Base-by-base conservation (phyloP, 2,888 invertebrate genomes). In the Lagria hirta region DNA sequence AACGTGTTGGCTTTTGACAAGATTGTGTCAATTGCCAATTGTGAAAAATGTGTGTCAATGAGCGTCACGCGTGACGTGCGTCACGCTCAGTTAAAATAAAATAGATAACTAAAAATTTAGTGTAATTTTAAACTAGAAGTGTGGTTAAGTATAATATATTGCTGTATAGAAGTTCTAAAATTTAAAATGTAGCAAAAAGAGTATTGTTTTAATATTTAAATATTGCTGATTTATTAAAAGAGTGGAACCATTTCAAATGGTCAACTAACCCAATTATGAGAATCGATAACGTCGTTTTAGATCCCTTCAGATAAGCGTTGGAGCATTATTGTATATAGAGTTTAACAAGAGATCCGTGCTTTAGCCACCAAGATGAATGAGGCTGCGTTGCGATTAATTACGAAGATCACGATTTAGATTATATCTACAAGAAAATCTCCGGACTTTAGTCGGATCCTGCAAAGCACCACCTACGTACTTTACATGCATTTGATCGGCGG, bases 351-450 rank as follows among this genome's bases (percentile, higher is more conserved):
- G 33, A 42, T 42, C 33, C 35, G 12, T 26, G 36, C 27, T 35
- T 11, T 46, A 48, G 48, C 48, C 48, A 48, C 43, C 35, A 54
- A 54, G 54, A 54, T 51, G 49, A 54, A 54, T 54, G 49, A 44
- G 30, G 28, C 37, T 33, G 13, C 27, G 41, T 32, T 32, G 40
- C 49, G 51, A 54, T 53, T 51, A 53, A 53, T 53, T 53, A 54
- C 49, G 37, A 43, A 45, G 54, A 54, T 54, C 54, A 54, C 51
- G 54, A 51, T 54, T 54, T 54, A 38, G 51, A 43, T 36, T 26
- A 41, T 49, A 52, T 52, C 44, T 29, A 37, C 38, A 24, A 30
- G 34, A 29, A 37, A 46, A 52, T 49, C 51, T 51, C 36, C 23
- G 24, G 8, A 20, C 28, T 16, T 34, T 17, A n/a, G n/a, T n/a